phyloP scores from a whole-genome alignment of 2,797 vertebrate species.

The Helostoma temminkii region DNA sequence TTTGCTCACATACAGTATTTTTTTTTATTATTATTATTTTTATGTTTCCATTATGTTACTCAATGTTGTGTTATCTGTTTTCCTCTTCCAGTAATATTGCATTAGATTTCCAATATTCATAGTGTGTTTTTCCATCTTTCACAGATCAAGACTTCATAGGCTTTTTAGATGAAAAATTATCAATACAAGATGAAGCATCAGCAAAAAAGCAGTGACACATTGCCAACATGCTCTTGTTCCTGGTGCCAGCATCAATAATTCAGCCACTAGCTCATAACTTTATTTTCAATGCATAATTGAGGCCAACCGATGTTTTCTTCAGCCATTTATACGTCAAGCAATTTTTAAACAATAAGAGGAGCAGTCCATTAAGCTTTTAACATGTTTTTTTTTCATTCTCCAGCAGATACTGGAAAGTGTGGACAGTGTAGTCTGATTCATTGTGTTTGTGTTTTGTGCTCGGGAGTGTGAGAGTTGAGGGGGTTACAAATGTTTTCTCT shows the following conservation, averaged over 20 bases:
- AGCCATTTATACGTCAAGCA: constrained; percentile 74
- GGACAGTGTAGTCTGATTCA: constrained; percentile 17
- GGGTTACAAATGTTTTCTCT: constrained; percentile 30
- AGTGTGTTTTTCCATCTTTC: constrained; percentile 80
- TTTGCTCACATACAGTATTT: neutral
- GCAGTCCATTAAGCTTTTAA: constrained; percentile 77
- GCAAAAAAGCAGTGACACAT: constrained; percentile 78
- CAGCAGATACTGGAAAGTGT: constrained; percentile 38
- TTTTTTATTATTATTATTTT: no score
- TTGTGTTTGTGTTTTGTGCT: constrained; percentile 4
- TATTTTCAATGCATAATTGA: constrained; percentile 83
- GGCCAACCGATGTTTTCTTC: constrained; percentile 75
- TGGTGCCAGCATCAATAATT: constrained; percentile 84
- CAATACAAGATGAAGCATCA: constrained; percentile 82
- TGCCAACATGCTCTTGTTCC: constrained; percentile 75
- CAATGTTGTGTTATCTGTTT: constrained; percentile 67
- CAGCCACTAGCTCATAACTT: constrained; percentile 82
- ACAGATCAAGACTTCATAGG: constrained; percentile 79
- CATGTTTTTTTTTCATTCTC: constrained; percentile 51
- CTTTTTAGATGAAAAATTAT: constrained; percentile 81
- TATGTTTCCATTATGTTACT: constrained; percentile 60
- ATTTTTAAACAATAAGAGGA: constrained; percentile 80
- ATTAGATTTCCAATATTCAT: constrained; percentile 79
- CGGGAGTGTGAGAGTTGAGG: constrained; percentile 8
- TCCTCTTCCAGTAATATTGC: constrained; percentile 75